Evolutionary conservation across 2,888 invertebrate genomes (phyloP), one percentile per base, ranked within the genome.

Genomic region (Xiphydria camelus): DNA sequence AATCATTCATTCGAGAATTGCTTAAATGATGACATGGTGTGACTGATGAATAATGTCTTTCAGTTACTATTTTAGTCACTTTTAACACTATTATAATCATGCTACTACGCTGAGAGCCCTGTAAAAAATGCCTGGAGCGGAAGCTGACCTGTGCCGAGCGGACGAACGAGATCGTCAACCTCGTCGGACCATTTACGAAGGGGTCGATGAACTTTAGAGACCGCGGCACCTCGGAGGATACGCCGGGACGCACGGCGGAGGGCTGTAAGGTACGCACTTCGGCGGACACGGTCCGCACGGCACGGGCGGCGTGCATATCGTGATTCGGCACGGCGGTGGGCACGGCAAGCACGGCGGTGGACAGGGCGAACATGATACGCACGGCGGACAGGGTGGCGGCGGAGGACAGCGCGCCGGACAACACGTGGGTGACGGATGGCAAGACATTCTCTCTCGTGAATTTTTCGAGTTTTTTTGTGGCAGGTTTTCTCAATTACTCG

Each of bases 231-330:
- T 47, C 32, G 59, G 51, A 10, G 59, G 44, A 29, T 56, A 58
- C 34, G 46, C 33, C 17, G 47, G 31, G 4, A 53, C 41, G 41
- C 53, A 58, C 2, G 57, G 40, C 18, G 57, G 50, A 5, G 55
- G 55, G 31, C 51, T 52, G 44, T 57, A 59, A 21, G 64, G 58
- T 18, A 59, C 45, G 31, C 64, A 66, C 59, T 64, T 66, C 14
- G 65, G 66, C 15, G 62, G 64, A 37, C 45, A 51, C 7, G 62
- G 62, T 59, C 65, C 65, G 55, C 59, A 59, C 51, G 65, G 56
- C 56, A 66, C 59, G 17, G 66, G 59, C 15, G 65, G 66, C 9
- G 64, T 65, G 39, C 57, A 65, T 41, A 66, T 62, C 2, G 64
- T 62, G 33, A 63, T 62, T 47, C 47, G 53, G 52, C 64, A 66